Base-by-base conservation (phyloP, 2,888 invertebrate genomes). In the Papilio demoleus region DNA sequence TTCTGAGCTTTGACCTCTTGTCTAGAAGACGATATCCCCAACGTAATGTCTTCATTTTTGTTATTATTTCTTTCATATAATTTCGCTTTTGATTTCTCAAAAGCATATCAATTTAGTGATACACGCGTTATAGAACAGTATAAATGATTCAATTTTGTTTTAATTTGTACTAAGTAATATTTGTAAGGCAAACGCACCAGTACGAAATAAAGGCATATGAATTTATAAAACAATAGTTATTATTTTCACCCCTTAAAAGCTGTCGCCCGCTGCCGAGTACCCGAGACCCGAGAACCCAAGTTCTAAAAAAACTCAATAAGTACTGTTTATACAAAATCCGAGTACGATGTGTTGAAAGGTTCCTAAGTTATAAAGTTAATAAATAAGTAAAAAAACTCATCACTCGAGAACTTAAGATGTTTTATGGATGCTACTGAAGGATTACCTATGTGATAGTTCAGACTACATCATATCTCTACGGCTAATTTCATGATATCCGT, bases 121-220 rank as follows among this genome's bases (percentile, higher is more conserved):
- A 84, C 76, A 80, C 81, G 79, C 76, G 80, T 87, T 83, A 83
- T 77, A 77, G 38, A 84, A 80, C 84, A 79, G 80, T 81, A 76
- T 78, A 79, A 76, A 77, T 80, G 77, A 80, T 81, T 75, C 75
- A 73, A 72, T 75, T 86, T 83, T 88, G 86, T 86, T 85, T 86
- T 84, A 81, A 82, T 86, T 88, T 88, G 82, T 86, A 84, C 79
- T 90, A 88, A 89, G 86, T 87, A 85, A 4, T 88, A 88, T 84
- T 85, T 88, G 81, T 92, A 92, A 92, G 91, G 84, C 84, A 88
- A 90, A 88, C 88, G 92, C 92, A 92, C 92, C 92, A 92, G 90
- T 92, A 92, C 87, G 92, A 90, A 92, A 92, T 92, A 92, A 92
- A 92, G 84, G 91, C 90, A 92, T 88, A 91, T 88, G 90, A 92